Evolutionary conservation across 1,140 invertebrate genomes (phyloP).

Genomic region (Cardiocondyla obscurior): DNA sequence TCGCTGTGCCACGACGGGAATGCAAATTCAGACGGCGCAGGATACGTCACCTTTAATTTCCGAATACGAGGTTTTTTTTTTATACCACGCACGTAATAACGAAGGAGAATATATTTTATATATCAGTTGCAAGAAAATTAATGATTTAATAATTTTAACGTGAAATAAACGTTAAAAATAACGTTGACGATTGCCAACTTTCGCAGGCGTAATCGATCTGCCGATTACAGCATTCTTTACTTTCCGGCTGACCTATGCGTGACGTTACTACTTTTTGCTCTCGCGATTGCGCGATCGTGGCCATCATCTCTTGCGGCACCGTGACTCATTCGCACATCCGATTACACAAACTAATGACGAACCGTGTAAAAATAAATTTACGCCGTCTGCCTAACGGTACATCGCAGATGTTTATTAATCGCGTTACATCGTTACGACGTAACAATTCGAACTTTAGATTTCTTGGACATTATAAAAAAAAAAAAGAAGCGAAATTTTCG

Average conservation of each 20-base stretch:
- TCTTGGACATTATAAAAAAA: too few relatives aligned
- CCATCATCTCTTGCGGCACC: background rate
- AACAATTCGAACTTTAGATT: slow-evolving; percentile 1
- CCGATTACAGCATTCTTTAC: background rate
- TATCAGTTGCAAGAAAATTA: background rate
- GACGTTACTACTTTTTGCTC: slow-evolving; percentile 28
- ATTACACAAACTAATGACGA: background rate
- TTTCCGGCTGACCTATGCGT: slow-evolving; percentile 40
- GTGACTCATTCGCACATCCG: slow-evolving; percentile 16
- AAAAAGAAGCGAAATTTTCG: slow-evolving; percentile 1
- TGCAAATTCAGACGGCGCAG: slow-evolving; percentile 27
- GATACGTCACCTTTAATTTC: slow-evolving; percentile 39
- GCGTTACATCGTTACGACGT: background rate
- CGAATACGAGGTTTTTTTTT: background rate
- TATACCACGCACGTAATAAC: slow-evolving; percentile 1
- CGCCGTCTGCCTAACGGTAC: background rate
- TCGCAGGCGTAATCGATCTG: background rate
- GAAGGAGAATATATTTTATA: background rate
- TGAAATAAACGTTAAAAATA: background rate
- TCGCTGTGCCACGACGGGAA: slow-evolving; percentile 1
- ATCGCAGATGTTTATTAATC: background rate
- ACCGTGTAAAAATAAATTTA: slow-evolving; percentile 11
- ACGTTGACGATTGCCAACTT: background rate
- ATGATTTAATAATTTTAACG: background rate
- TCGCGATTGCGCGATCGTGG: background rate